phyloP scores from a whole-genome alignment of 2,797 vertebrate species.

The Accipiter superciliosus region DNA sequence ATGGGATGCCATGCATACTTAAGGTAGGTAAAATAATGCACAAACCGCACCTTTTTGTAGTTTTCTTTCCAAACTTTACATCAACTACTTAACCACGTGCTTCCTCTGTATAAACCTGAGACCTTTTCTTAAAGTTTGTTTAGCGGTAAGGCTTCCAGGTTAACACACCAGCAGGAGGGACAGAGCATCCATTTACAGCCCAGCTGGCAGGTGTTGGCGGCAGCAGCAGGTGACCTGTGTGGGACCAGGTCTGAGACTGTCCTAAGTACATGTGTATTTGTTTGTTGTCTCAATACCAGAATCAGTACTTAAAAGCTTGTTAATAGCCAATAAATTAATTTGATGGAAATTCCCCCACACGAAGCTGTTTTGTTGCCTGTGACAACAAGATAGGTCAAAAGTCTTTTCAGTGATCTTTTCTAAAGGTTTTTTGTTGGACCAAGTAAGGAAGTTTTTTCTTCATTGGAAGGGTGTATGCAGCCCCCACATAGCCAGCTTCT shows the following conservation, averaged over 20 bases:
- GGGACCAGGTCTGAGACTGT: background rate
- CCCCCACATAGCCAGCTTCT: accelerated
- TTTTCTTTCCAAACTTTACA: background rate
- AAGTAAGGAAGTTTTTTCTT: background rate
- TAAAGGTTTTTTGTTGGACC: background rate
- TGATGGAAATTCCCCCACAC: background rate
- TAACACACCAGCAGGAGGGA: background rate
- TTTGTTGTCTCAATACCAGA: background rate
- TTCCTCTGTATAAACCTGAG: background rate
- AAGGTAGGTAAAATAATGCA: background rate
- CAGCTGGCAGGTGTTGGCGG: background rate
- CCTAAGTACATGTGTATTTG: background rate
- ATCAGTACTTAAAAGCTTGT: background rate
- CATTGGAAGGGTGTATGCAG: background rate
- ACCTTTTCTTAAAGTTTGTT: background rate
- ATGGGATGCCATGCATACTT: background rate
- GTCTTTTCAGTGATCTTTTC: background rate
- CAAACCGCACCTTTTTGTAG: background rate
- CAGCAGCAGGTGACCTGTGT: background rate
- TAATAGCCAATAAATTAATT: background rate
- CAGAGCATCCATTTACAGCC: background rate
- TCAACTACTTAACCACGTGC: background rate
- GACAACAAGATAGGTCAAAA: background rate
- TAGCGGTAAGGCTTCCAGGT: background rate
- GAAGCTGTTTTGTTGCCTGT: background rate